Evolutionary conservation across 2,113 vertebrate genomes (phyloP).

Genomic region (Petromus typicus): DNA sequence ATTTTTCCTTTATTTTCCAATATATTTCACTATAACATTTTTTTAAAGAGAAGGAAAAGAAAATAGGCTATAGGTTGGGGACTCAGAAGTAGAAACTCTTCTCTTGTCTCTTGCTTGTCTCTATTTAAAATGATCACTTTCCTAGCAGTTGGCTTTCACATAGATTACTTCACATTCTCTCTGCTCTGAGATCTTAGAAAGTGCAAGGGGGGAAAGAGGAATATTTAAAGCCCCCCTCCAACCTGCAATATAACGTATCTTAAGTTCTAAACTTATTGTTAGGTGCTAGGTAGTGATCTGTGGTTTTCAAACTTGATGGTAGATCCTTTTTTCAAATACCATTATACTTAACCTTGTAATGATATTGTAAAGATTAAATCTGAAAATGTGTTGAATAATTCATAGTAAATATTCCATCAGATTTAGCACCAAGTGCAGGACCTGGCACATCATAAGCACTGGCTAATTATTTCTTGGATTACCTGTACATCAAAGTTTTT

Average conservation of each 20-base stretch:
- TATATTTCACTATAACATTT: neutral
- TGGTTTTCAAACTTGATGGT: neutral
- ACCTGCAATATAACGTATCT: neutral
- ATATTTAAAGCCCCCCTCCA: neutral
- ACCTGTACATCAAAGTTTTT: neutral
- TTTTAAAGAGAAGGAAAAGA: neutral
- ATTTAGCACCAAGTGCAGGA: neutral
- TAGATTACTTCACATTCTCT: neutral
- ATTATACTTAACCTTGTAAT: neutral
- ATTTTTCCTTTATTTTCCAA: neutral
- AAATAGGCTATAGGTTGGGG: neutral
- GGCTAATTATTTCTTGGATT: slow-evolving; percentile 37
- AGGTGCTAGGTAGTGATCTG: neutral
- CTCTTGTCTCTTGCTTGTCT: neutral
- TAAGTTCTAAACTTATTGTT: neutral
- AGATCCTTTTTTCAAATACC: slow-evolving; percentile 27
- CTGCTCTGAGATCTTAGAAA: neutral
- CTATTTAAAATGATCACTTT: slow-evolving; percentile 48
- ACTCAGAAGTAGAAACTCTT: neutral
- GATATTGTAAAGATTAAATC: neutral
- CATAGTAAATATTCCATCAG: slow-evolving; percentile 9
- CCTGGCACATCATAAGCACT: neutral
- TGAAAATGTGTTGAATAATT: slow-evolving; percentile 5
- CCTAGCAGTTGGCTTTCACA: neutral
- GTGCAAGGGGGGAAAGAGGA: neutral